Evolutionary conservation across 2,888 invertebrate species (phyloP).

Genomic region (Taenaris catops): DNA sequence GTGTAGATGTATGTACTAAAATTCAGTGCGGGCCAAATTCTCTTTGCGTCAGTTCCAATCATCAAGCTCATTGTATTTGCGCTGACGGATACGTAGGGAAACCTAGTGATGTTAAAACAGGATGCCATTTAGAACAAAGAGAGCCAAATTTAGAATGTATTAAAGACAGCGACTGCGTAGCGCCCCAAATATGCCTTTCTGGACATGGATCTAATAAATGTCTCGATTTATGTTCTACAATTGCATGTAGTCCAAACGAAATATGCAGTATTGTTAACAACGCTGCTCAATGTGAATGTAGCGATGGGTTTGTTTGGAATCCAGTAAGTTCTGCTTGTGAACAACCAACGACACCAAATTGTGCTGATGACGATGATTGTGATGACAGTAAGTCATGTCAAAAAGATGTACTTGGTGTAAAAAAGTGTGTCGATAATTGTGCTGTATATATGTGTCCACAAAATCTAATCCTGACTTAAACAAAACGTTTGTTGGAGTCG

Average conservation of each 20-base stretch:
- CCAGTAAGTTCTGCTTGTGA: conserved; percentile 90
- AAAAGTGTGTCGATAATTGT: conserved; percentile 90
- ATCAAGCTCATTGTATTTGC: conserved; percentile 92
- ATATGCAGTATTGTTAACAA: conserved; percentile 85
- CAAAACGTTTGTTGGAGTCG: too few species aligned
- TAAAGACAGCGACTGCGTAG: conserved; percentile 85
- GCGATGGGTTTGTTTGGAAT: conserved; percentile 89
- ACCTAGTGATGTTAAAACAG: conserved; percentile 87
- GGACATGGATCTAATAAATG: conserved; percentile 83
- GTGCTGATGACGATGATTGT: conserved; percentile 85
- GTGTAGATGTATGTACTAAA: conserved; percentile 92
- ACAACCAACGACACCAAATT: conserved; percentile 92
- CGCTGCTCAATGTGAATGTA: conserved; percentile 89
- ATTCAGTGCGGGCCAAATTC: conserved; percentile 95
- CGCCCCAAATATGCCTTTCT: conserved; percentile 84
- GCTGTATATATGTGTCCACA: conserved; percentile 90
- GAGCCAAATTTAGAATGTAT: conserved; percentile 81
- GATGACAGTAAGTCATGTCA: conserved; percentile 85
- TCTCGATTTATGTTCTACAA: conserved; percentile 87
- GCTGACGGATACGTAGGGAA: conserved; percentile 90
- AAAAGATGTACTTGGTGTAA: conserved; percentile 91
- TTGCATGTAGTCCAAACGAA: conserved; percentile 92
- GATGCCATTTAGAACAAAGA: conserved; percentile 87
- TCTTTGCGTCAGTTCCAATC: conserved; percentile 90
- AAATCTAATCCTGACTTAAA: too few species aligned